Evolutionary conservation across 2,113 vertebrate species (phyloP).

Genomic region (Eulemur macaco): DNA sequence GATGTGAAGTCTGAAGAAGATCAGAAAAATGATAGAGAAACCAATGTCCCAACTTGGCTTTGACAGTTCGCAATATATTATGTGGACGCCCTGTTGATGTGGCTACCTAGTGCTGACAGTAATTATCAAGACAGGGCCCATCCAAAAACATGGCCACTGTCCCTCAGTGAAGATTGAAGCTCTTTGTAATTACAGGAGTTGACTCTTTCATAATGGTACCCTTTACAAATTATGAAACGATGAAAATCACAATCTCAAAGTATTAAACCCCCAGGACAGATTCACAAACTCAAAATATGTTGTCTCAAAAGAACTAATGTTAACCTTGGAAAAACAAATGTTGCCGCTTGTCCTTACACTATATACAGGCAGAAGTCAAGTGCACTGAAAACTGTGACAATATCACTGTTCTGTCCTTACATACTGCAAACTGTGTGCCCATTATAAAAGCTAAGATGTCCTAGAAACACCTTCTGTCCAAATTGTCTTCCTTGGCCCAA

Average conservation of each 20-base stretch:
- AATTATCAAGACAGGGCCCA: not conserved
- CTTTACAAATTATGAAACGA: constrained; percentile 40
- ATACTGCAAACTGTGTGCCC: not conserved
- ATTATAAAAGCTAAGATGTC: not conserved
- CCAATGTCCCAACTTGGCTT: not conserved
- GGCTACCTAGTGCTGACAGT: not conserved
- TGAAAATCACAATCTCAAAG: not conserved
- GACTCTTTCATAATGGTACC: not conserved
- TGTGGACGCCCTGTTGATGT: too few relatives aligned
- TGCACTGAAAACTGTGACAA: not conserved
- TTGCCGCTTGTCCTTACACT: not conserved
- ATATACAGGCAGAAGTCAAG: not conserved
- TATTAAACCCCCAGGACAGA: not conserved
- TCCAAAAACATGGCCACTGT: not conserved
- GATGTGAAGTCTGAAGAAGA: not conserved
- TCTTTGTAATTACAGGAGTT: not conserved
- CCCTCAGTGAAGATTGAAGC: not conserved
- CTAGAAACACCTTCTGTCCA: not conserved
- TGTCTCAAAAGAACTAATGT: not conserved
- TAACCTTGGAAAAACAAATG: not conserved
- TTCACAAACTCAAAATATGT: constrained; percentile 4
- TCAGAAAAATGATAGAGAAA: not conserved
- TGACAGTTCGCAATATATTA: not conserved
- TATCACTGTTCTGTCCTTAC: not conserved
- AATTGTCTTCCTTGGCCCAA: not conserved